Evolutionary conservation across 2,888 invertebrate genomes (phyloP).

Genomic region (Hydriomena furcata): DNA sequence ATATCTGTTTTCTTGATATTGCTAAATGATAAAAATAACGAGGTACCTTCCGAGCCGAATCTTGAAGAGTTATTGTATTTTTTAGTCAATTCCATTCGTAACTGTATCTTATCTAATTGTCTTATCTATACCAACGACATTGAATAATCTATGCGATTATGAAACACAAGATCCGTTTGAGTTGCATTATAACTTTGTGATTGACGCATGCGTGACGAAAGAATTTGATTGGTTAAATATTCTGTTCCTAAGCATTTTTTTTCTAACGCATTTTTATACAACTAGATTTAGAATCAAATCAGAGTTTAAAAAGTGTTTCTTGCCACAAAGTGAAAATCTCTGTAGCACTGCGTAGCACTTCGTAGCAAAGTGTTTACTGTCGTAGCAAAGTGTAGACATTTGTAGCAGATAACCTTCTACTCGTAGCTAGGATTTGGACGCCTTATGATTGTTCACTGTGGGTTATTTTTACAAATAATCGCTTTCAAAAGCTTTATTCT

Average conservation of each 20-base stretch:
- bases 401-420: too few species aligned
- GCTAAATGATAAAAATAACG: too few species aligned
- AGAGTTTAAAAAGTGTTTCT: background rate
- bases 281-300: background rate
- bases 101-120: background rate
- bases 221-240: constrained; percentile 46
- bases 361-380: constrained; percentile 14
- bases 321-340: background rate
- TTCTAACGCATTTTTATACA: constrained; percentile 16
- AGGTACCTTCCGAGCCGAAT: too few species aligned
- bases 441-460: too few species aligned
- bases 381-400: constrained; percentile 2
- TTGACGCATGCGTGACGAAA: constrained; percentile 48
- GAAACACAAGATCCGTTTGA: constrained; percentile 46
- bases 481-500: too few species aligned
- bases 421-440: too few species aligned
- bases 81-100: too few species aligned
- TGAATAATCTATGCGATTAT: constrained; percentile 39
- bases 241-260: constrained; percentile 25
- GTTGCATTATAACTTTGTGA: constrained; percentile 55
- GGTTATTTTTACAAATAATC: too few species aligned
- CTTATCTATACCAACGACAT: constrained; percentile 4
- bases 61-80: too few species aligned
- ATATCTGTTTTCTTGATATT: too few species aligned
- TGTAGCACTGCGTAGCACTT: constrained; percentile 4